Evolutionary conservation across 2,113 vertebrate genomes (phyloP).

Genomic region (Carettochelys insculpta): DNA sequence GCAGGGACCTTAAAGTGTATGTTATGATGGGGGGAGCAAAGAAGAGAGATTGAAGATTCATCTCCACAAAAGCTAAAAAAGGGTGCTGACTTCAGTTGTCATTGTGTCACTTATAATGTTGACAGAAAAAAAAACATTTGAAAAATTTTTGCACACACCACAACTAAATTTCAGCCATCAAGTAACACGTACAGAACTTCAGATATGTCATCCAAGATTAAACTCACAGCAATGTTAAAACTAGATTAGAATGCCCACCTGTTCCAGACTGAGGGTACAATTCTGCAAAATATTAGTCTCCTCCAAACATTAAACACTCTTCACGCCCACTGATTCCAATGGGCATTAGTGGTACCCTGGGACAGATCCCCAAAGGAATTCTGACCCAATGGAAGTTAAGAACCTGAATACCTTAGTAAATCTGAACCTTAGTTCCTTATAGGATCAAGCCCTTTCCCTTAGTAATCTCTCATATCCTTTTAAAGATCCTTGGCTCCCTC

Average conservation of each 20-base stretch:
- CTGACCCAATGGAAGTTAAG: not conserved
- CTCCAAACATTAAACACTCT: not conserved
- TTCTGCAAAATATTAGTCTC: not conserved
- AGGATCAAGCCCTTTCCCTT: not conserved
- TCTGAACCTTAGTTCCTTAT: not conserved
- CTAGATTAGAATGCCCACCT: not conserved
- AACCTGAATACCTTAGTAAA: not conserved
- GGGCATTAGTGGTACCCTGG: not conserved
- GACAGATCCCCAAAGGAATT: not conserved
- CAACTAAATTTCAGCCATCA: not conserved
- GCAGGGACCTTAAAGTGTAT: not conserved
- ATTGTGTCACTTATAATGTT: not conserved
- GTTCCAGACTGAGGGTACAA: not conserved
- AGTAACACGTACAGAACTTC: not conserved
- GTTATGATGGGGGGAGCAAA: not conserved
- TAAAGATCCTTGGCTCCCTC: no score
- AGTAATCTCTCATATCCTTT: not conserved
- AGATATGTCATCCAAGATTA: not conserved
- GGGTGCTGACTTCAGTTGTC: not conserved
- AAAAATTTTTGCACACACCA: not conserved
- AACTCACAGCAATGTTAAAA: not conserved
- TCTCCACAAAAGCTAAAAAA: not conserved
- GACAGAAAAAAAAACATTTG: not conserved
- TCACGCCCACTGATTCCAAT: not conserved
- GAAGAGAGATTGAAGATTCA: not conserved